phyloP scores from a whole-genome alignment of 92 coral and sea anemone genomes.

The Paragorgia papillata region DNA sequence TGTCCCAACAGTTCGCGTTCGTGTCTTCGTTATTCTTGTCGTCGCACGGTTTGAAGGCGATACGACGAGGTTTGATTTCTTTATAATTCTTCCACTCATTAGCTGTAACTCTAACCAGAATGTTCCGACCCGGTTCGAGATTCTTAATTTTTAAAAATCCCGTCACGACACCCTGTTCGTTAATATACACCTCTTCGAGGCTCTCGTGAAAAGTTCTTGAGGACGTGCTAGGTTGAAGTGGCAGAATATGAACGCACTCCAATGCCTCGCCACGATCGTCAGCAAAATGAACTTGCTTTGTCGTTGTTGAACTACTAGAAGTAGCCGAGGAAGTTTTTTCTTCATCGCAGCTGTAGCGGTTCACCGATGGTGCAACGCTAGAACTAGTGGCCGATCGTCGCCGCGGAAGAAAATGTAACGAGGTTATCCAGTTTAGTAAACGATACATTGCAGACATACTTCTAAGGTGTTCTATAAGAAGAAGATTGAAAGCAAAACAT shows the following conservation, averaged over 20 bases:
- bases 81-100: slow-evolving; percentile 19
- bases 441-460: background rate
- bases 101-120: slow-evolving; percentile 26
- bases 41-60: too few species aligned
- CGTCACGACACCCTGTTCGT: background rate
- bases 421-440: background rate
- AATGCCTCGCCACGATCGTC: slow-evolving; percentile 6
- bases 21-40: too few species aligned
- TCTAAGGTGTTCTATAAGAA: background rate
- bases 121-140: slow-evolving; percentile 30
- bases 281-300: slow-evolving; percentile 2
- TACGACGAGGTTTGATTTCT: background rate
- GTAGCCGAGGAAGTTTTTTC: background rate
- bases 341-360: background rate
- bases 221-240: background rate
- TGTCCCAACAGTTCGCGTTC: too few species aligned
- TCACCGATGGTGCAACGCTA: background rate
- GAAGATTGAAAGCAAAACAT: background rate
- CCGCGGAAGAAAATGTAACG: background rate
- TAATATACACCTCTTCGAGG: slow-evolving; percentile 25
- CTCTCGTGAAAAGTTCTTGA: background rate
- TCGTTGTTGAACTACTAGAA: background rate
- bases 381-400: background rate
- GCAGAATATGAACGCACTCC: background rate
- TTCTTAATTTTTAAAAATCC: slow-evolving; percentile 9